Base-by-base conservation (phyloP, 92 coral and sea anemone genomes). In the Porites evermanni region DNA sequence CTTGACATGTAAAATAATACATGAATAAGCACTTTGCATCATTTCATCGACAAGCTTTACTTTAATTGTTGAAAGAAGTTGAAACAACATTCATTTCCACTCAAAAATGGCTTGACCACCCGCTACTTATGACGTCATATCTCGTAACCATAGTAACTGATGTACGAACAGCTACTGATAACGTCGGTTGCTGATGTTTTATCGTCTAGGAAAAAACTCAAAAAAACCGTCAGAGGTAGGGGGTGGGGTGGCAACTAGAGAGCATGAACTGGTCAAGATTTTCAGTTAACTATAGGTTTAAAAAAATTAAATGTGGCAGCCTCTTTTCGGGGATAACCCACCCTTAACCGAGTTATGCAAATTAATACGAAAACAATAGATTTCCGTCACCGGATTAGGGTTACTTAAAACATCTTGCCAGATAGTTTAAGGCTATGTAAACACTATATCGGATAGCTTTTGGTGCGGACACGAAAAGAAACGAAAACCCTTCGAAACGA, bases 291-390 rank as follows among this genome's bases (percentile, higher is more conserved):
- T 19, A 38, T 4, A 6, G 44, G 44, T 38, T 38, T 38, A 38
- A 38, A 38, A 38, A 38, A 38, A 29, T 16, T 65, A 17, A 19
- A 65, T 65, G 70, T 1, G 23, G 70, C 70, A 0, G 1, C 2
- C 18, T 65, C 0, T 65, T 17, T 17, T 17, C 8, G 5, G 70
- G 19, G 32, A 11, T 65, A 65, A 65, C 70, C 70, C 2, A 16
- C 23, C 7, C 70, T 65, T 4, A 65, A 65, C 70, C n/a, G 70
- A 17, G n/a, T n/a, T 65, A 65, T 65, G 70, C 70, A 65, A 65
- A 65, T 65, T 65, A 38, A 65, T 65, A n/a, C 70, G 19, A 65
- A 65, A 65, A 65, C 70, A 65, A 65, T 65, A 19, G 70, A 65
- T 17, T 11, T 65, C 8, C 19, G 7, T 6, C 1, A 64, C 69